Evolutionary conservation across 1,140 invertebrate genomes (phyloP).

Genomic region (Belonocnema kinseyi): DNA sequence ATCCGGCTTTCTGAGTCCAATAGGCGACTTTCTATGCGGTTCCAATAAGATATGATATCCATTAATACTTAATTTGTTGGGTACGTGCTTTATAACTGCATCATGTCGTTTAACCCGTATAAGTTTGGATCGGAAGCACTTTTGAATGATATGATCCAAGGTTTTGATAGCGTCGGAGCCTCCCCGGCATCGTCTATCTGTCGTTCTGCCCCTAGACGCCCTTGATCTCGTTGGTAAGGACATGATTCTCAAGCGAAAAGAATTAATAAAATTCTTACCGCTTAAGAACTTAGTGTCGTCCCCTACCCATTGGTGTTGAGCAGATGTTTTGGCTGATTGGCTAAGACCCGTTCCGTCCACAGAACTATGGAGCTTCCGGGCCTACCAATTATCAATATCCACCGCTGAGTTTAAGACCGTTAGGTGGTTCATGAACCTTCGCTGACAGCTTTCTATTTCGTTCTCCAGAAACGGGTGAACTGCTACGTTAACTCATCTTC

Average conservation of each 20-base stretch:
- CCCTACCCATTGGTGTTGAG: slow-evolving; percentile 18
- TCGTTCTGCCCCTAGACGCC: slow-evolving; percentile 18
- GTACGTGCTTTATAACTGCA: slow-evolving; percentile 43
- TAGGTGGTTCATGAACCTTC: slow-evolving; percentile 16
- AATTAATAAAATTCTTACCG: slow-evolving; percentile 60
- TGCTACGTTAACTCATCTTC: slow-evolving; percentile 5
- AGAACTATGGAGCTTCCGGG: neutral
- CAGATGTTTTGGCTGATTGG: neutral
- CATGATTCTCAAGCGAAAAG: slow-evolving; percentile 45
- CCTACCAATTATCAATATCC: slow-evolving; percentile 2
- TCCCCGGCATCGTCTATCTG: slow-evolving; percentile 55
- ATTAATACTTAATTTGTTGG: neutral
- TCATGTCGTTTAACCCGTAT: slow-evolving; percentile 62
- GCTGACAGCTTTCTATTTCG: neutral
- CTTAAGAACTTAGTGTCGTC: neutral
- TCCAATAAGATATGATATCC: slow-evolving; percentile 42
- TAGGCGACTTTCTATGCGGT: slow-evolving; percentile 8
- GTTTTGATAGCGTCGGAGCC: slow-evolving; percentile 63
- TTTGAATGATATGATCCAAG: slow-evolving; percentile 64
- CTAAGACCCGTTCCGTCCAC: slow-evolving; percentile 34
- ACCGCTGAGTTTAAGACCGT: slow-evolving; percentile 26
- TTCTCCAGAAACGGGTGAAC: slow-evolving; percentile 33
- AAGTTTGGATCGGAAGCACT: slow-evolving; percentile 64
- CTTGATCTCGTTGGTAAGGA: slow-evolving; percentile 7
- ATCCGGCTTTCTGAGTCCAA: neutral